Evolutionary conservation across 2,888 invertebrate genomes (phyloP).

Genomic region (Pseudeuparius sepicola): DNA sequence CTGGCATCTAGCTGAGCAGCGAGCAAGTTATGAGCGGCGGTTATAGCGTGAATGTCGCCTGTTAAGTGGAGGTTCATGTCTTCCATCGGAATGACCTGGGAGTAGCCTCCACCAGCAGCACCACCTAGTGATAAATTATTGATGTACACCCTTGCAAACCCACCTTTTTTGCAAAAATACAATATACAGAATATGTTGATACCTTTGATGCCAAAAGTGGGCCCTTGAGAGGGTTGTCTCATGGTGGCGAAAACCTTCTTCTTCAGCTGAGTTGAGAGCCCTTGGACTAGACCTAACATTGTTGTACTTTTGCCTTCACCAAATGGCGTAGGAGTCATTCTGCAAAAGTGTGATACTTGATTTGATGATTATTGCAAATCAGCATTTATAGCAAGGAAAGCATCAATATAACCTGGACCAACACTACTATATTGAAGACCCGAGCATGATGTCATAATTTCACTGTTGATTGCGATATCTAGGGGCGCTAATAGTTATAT

Average conservation of each 20-base stretch:
- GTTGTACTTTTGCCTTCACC: conserved; percentile 99
- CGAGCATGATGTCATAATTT: too few relatives aligned
- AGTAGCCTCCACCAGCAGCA: conserved; percentile 97
- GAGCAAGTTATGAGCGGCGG: conserved; percentile 94
- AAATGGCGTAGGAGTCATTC: conserved; percentile 96
- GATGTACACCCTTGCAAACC: not conserved
- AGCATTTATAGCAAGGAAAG: too few relatives aligned
- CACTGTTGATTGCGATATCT: too few relatives aligned
- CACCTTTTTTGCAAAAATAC: conserved; percentile 5
- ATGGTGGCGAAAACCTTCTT: conserved; percentile 89
- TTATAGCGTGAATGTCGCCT: conserved; percentile 97
- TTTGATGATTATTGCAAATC: too few relatives aligned
- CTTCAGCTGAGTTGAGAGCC: conserved; percentile 72
- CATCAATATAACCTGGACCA: too few relatives aligned
- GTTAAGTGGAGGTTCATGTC: conserved; percentile 98
- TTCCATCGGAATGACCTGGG: conserved; percentile 97
- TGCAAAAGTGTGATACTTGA: too few relatives aligned
- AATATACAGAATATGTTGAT: conserved; percentile 4
- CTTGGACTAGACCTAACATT: conserved; percentile 85
- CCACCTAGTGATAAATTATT: conserved; percentile 53
- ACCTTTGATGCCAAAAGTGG: conserved; percentile 95
- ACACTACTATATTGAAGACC: too few relatives aligned
- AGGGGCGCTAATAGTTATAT: too few relatives aligned
- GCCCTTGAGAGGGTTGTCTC: conserved; percentile 96
- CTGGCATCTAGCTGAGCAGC: conserved; percentile 95